phyloP scores from a whole-genome alignment of 1,140 invertebrate genomes.

The Drosophila pectinifera region DNA sequence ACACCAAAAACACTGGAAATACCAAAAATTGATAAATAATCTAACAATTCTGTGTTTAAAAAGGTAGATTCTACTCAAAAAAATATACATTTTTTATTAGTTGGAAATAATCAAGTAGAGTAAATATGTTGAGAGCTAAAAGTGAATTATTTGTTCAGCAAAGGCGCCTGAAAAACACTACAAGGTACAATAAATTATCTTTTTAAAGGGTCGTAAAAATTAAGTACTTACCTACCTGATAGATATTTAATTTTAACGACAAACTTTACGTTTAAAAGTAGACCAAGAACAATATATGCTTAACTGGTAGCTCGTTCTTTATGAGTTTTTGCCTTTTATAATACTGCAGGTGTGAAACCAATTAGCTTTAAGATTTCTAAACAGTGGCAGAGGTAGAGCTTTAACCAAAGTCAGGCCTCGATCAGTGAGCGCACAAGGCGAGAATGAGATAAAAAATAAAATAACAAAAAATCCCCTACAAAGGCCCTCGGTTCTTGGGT shows the following conservation, averaged over 20 bases:
- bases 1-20: no score
- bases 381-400: neutral
- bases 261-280: neutral
- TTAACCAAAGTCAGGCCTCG: neutral
- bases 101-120: no score
- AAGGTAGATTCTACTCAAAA: no score
- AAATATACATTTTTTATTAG: no score
- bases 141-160: neutral
- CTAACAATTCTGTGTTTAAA: no score
- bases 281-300: no score
- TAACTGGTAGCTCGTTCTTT: neutral
- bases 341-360: conserved; percentile 3
- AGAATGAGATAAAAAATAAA: neutral
- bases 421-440: conserved; percentile 16
- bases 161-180: neutral
- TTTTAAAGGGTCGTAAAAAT: neutral
- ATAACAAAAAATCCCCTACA: conserved; percentile 9
- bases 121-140: no score
- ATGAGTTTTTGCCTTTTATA: neutral
- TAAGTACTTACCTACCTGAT: neutral
- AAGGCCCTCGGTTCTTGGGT: conserved; percentile 4
- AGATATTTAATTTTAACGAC: neutral
- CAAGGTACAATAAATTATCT: neutral
- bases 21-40: no score
- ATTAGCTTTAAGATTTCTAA: neutral